Base-by-base conservation (phyloP, 2,888 invertebrate species). In the Hydraecia micacea region DNA sequence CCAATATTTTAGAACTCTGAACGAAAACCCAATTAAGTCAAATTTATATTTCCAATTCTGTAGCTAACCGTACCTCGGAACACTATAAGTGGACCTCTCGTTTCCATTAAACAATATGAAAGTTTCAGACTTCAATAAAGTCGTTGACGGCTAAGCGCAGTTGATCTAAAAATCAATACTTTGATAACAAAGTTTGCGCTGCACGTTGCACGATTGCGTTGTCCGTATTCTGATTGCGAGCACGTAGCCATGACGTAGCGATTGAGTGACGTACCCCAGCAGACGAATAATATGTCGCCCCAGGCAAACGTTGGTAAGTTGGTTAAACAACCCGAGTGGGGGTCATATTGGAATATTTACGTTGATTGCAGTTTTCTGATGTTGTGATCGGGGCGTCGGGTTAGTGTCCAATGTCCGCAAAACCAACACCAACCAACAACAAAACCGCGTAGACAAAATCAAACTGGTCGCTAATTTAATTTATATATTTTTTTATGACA, bases 231-330 rank as follows among this genome's bases (percentile, higher is more conserved):
- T 87, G 89, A 94, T 95, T 93, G 93, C 94, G 93, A 92, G 93
- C 96, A 96, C 95, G 95, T 95, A 93, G 92, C 93, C 92, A 93
- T 94, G 95, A 95, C 95, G 93, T 92, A 92, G 91, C 93, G 94
- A 92, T 92, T 95, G 96, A 96, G 93, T 95, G 95, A 96, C 96
- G 92, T 91, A 92, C 95, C 95, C 92, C 85, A 88, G 89, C 89
- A 91, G 88, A 92, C 93, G 92, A 94, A 94, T 94, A 93, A 92
- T 91, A 88, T 86, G 88, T 89, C 91, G 87, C 92, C 89, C 90
- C 88, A 66, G 71, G 89, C 83, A 86, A 89, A 83, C 87, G 87
- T 81, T 83, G 88, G 84, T 87, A 89, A 89, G 81, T 81, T 83
- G 85, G 89, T 89, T 89, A 88, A 89, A 89, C 88, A 89, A 80